Conservation (phyloP, 2,888 invertebrate genomes). For the Spialia ferax region DNA sequence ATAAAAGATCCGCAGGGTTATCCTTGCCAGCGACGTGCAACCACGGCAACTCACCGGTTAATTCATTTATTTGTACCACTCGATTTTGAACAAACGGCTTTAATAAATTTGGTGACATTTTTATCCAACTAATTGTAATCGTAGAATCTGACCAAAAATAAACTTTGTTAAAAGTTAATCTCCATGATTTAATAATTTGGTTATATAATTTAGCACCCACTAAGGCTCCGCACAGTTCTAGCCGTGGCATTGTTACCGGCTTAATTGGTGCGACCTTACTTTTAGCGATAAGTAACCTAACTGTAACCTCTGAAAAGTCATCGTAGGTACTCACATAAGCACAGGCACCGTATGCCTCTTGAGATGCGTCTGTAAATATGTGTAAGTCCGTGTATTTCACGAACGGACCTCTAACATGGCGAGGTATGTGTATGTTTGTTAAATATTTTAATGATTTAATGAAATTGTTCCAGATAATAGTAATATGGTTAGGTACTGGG, state of each 20-base stretch:
- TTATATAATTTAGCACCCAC: constrained; percentile 13
- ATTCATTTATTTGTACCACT: constrained; percentile 14
- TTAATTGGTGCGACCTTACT: constrained; percentile 8
- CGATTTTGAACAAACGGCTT: constrained; percentile 17
- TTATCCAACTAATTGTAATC: background rate
- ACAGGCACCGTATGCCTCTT: constrained; percentile 41
- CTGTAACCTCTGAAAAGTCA: background rate
- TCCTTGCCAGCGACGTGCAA: constrained; percentile 1
- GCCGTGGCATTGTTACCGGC: background rate
- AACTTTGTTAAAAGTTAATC: background rate
- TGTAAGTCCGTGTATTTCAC: background rate
- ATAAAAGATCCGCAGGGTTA: constrained; percentile 18
- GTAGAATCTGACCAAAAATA: constrained; percentile 16
- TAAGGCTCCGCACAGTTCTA: constrained; percentile 8
- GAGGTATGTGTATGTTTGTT: constrained; percentile 26
- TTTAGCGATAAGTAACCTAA: background rate
- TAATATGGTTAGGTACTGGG: background rate
- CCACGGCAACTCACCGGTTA: constrained; percentile 7
- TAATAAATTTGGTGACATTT: background rate
- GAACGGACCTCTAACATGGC: constrained; percentile 17
- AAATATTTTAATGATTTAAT: constrained; percentile 18
- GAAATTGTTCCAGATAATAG: constrained; percentile 24
- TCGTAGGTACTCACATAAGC: constrained; percentile 28
- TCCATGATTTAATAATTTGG: background rate
- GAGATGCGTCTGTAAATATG: constrained; percentile 26